Base-by-base conservation (phyloP, 2,797 vertebrate species). In the Crypturellus tataupa region DNA sequence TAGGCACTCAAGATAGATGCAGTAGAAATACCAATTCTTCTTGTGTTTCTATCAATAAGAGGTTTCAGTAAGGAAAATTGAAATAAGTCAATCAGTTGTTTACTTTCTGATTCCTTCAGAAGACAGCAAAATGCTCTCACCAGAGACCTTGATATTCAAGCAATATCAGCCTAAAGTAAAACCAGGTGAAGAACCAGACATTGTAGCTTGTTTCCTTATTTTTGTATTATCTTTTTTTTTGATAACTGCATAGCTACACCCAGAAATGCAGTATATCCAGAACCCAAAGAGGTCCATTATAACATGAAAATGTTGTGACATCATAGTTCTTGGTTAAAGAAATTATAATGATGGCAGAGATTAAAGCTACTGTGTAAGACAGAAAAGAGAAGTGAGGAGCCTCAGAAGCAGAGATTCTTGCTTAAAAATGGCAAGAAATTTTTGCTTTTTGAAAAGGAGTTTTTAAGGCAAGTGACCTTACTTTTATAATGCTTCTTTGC, bases 301-400 rank as follows among this genome's bases (percentile, higher is more conserved):
- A 93, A 88, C 94, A 91, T 91, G 94, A 93, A 95, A 94, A 95
- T 95, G 80, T 79, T 96, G 82, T 96, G 91, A 96, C 94, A 93
- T 93, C 93, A 92, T 88, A 84, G 53, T 81, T 40, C 80, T 94
- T 81, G 93, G 95, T 95, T 93, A 94, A 79, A 77, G 85, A 96
- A 96, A 96, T 95, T 93, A 91, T 89, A 95, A 91, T 64, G 63
- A 95, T 95, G 94, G 70, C 64, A 88, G 55, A 93, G 63, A 59
- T 93, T 89, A 96, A 92, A 96, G 80, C 89, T 95, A 92, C 94
- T 94, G 40, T 46, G 33, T 56, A 93, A 33, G 78, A 82, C 39
- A 90, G 67, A 2, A 59, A 86, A 75, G 70, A 67, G 80, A 90
- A 80, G 47, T 70, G 85, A 62, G 60, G 56, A 88, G 24, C 2